phyloP scores from a whole-genome alignment of 2,888 invertebrate genomes.

The Stictocephala bisonia region DNA sequence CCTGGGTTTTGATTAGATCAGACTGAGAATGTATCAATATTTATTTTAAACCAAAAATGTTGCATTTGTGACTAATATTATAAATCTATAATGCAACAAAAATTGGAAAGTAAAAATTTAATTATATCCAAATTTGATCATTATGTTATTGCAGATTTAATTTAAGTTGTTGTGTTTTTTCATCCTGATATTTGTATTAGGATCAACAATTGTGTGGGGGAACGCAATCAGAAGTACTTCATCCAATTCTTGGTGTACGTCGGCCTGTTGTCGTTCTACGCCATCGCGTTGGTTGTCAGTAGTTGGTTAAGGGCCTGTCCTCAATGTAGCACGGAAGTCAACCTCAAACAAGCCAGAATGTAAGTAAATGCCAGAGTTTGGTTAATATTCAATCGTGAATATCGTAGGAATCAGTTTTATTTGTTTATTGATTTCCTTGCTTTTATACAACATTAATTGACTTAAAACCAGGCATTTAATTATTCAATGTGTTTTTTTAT shows the following conservation, averaged over 20 bases:
- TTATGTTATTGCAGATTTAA: not conserved
- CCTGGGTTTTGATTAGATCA: no score
- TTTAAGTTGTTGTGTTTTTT: not conserved
- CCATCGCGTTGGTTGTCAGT: slow-evolving; percentile 75
- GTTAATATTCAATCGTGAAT: no score
- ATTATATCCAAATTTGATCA: not conserved
- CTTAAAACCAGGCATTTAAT: no score
- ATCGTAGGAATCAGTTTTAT: no score
- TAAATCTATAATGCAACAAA: no score
- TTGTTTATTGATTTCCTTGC: no score
- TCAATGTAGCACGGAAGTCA: slow-evolving; percentile 72
- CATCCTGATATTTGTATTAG: slow-evolving; percentile 64
- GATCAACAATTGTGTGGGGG: slow-evolving; percentile 95
- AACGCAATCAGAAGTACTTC: slow-evolving; percentile 92
- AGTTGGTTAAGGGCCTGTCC: slow-evolving; percentile 80
- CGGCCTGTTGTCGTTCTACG: slow-evolving; percentile 74
- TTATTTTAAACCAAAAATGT: no score
- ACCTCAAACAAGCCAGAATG: slow-evolving; percentile 80
- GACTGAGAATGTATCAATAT: no score
- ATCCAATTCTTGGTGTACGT: slow-evolving; percentile 88
- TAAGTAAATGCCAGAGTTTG: no score
- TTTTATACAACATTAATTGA: no score
- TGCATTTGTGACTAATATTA: no score
- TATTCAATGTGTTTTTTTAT: no score
- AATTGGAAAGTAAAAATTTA: not conserved